Evolutionary conservation across 2,797 vertebrate species (phyloP).

Genomic region (Psittacula echo): DNA sequence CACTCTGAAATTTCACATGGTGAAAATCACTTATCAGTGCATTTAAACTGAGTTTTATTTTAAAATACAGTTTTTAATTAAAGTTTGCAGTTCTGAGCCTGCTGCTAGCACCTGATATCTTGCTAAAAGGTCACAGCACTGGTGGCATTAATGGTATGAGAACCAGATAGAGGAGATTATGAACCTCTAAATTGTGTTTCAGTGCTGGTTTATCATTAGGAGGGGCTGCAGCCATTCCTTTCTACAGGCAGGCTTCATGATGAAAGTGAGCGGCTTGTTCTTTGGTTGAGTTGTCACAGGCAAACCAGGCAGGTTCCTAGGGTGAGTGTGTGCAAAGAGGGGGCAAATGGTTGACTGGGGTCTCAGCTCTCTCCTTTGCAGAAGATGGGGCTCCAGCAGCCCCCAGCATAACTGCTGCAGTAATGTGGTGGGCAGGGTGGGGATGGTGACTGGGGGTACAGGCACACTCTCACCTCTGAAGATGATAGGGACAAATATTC

Average conservation of each 20-base stretch:
- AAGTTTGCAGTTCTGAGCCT: slow-evolving; percentile 47
- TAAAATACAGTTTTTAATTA: slow-evolving; percentile 70
- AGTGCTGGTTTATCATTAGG: not conserved
- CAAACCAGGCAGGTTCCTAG: not conserved
- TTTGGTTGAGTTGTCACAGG: not conserved
- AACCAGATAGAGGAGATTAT: slow-evolving; percentile 38
- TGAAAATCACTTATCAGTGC: slow-evolving; percentile 42
- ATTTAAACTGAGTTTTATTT: slow-evolving; percentile 54
- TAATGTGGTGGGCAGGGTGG: not conserved
- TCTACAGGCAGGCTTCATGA: not conserved
- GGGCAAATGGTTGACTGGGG: fast-evolving
- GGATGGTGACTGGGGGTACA: fast-evolving
- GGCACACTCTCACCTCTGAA: fast-evolving
- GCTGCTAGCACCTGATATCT: slow-evolving; percentile 47
- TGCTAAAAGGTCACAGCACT: slow-evolving; percentile 59
- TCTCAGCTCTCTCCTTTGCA: not conserved
- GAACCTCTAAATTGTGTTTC: slow-evolving; percentile 10
- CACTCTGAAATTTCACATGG: slow-evolving; percentile 22
- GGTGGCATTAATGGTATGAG: slow-evolving; percentile 28
- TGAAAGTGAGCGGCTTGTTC: fast-evolving
- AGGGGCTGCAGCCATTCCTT: not conserved
- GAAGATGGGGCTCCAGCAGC: not conserved
- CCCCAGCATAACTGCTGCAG: not conserved
- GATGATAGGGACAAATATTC: not conserved
- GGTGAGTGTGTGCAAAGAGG: not conserved